Evolutionary conservation across 2,797 vertebrate genomes (phyloP), one percentile per base, ranked within the genome.

Genomic region (Cyprinodon diabolis): DNA sequence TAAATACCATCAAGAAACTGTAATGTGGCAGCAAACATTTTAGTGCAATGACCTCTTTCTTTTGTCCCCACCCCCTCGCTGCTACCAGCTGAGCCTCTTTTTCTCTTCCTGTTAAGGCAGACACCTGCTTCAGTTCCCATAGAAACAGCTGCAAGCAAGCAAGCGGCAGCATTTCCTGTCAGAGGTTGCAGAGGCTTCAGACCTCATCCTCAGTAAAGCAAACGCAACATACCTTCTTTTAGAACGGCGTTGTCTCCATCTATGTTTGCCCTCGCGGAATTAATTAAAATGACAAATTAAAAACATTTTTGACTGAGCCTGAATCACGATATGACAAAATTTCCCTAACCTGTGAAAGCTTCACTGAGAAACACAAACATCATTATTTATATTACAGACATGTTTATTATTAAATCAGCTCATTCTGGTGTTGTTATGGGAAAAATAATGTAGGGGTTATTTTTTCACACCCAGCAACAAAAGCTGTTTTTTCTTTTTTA

Each of bases 81-180:
- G 77, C 69, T 80, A 75, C 84, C 86, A 90, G 86, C 84, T 84
- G 86, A 85, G 84, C 77, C 68, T 70, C 55, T 66, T 35, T 74
- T 81, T 49, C 10, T 82, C 85, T 92, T 90, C 89, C 90, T 87
- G 89, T 89, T 84, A 80, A 90, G 83, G 78, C 73, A 70, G 70
- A 88, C 87, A 94, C 93, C 94, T 75, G 92, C 87, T 71, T 77
- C 21, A 63, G 91, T 94, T 89, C 77, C 94, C 87, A 92, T 86
- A 78, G 93, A 85, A 91, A 95, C 93, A 83, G 71, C 69, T 49
- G 78, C 78, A 58, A 67, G 87, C 86, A 77, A 81, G 83, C 77
- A 77, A 82, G 67, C 17, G 8, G 47, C 76, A 58, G 71, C 8
- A 52, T 80, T 95, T 95, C 94, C 94, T 94, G 93, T 90, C 83